These are phyloP conservation scores for Rotaria macrura DNA, from an alignment of 2,888 invertebrate species.

Conservation along the genomic window DNA sequence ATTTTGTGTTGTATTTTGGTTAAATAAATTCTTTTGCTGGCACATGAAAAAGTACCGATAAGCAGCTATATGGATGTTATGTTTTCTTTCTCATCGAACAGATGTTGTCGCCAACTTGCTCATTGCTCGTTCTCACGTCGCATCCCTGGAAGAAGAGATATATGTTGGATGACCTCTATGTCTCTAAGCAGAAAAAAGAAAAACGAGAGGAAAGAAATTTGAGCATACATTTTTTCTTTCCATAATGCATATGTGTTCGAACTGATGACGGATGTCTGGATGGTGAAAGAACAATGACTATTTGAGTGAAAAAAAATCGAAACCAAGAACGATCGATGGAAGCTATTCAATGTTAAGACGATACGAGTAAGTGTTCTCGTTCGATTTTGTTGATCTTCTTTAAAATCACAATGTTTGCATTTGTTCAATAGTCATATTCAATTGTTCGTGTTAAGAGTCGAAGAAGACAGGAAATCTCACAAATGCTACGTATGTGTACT, in stretches of 20 bases:
- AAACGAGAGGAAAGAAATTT: constrained; percentile 3
- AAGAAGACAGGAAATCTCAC: not conserved
- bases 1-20: not conserved
- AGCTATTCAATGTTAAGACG: not conserved
- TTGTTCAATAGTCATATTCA: not conserved
- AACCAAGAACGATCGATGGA: not conserved
- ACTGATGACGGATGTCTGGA: not conserved
- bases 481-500: not conserved
- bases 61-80: not conserved
- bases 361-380: not conserved
- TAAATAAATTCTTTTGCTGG: not conserved
- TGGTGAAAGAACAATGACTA: not conserved
- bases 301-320: not conserved
- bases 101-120: not conserved
- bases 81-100: not conserved
- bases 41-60: not conserved
- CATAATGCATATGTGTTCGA: not conserved
- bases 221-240: not conserved
- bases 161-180: not conserved
- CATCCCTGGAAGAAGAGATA: not conserved
- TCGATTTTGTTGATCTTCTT: not conserved
- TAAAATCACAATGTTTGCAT: constrained; percentile 8
- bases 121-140: not conserved
- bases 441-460: not conserved
- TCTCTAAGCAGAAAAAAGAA: not conserved